Percentiles rank a stretch among this genome's conserved stretches.
Evolutionary conservation across 2,113 vertebrate species (phyloP).

Genomic region (Pyxicephalus adspersus): DNA sequence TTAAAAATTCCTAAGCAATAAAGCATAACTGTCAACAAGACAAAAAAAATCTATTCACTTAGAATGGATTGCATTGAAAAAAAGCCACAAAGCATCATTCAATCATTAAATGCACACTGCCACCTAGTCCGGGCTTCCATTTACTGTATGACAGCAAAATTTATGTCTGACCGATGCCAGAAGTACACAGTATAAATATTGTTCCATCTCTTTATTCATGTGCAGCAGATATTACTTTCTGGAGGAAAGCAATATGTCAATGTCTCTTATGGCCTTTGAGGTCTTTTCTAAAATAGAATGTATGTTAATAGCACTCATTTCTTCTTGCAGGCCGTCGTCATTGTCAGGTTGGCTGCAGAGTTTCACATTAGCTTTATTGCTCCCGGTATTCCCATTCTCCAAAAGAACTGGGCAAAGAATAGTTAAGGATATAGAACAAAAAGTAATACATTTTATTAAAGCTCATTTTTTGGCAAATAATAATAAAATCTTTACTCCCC

Average conservation of each 20-base stretch:
- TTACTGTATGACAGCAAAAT: background rate
- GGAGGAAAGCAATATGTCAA: slow-evolving; percentile 69
- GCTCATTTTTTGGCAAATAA: too few relatives aligned
- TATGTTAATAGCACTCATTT: slow-evolving; percentile 52
- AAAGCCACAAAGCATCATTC: background rate
- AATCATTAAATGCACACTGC: background rate
- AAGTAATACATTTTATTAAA: too few relatives aligned
- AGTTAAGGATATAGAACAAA: slow-evolving; percentile 65
- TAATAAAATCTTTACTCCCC: too few relatives aligned
- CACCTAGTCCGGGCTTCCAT: background rate
- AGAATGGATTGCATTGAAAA: background rate
- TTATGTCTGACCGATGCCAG: background rate
- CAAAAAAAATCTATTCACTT: too few relatives aligned
- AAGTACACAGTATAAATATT: background rate
- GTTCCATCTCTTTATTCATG: background rate
- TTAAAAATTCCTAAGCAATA: too few relatives aligned
- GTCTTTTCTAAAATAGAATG: slow-evolving; percentile 70
- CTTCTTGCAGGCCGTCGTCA: slow-evolving; percentile 30
- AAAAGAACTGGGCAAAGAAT: slow-evolving; percentile 65
- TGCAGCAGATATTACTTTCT: slow-evolving; percentile 31
- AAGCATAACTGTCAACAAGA: too few relatives aligned
- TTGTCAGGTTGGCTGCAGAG: background rate
- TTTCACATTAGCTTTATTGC: slow-evolving; percentile 29
- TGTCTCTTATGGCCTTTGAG: slow-evolving; percentile 72
- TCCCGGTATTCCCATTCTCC: slow-evolving; percentile 66